Conservation (phyloP, 64 coral and sea anemone genomes). For the Pachyseris speciosa region DNA sequence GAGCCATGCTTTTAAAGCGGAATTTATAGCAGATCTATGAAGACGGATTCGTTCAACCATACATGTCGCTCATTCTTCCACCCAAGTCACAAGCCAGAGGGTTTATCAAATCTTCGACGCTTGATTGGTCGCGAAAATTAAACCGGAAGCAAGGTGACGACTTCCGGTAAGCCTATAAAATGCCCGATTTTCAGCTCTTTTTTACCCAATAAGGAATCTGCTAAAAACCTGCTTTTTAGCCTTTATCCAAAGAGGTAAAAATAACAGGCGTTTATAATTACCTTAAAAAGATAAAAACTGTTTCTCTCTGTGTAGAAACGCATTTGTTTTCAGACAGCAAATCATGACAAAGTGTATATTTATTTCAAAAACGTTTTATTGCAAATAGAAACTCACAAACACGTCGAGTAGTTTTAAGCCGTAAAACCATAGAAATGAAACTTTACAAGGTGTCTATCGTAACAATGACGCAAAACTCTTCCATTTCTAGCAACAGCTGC, state of each 20-base stretch:
- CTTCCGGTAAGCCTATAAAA: not conserved
- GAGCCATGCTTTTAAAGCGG: constrained; percentile 29
- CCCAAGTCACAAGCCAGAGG: not conserved
- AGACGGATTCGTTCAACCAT: not conserved
- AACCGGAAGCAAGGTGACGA: not conserved
- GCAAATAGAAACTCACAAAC: not conserved
- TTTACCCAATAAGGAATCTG: not conserved
- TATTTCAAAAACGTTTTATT: too few relatives aligned
- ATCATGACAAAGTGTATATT: too few relatives aligned
- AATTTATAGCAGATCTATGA: not conserved
- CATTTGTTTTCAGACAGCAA: too few relatives aligned
- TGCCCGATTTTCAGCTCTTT: not conserved
- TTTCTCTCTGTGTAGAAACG: too few relatives aligned
- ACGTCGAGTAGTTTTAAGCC: too few relatives aligned
- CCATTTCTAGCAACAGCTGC: too few relatives aligned
- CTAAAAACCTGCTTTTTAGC: not conserved
- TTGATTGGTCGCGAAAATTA: not conserved
- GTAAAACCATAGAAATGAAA: too few relatives aligned
- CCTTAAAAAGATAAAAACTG: not conserved
- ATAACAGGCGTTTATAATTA: not conserved
- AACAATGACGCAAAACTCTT: too few relatives aligned
- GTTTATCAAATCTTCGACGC: not conserved
- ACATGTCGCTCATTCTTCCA: not conserved
- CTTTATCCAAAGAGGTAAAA: not conserved
- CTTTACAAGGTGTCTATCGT: too few relatives aligned